Conservation (phyloP, 1,140 invertebrate species). For the Lucilia cuprina region DNA sequence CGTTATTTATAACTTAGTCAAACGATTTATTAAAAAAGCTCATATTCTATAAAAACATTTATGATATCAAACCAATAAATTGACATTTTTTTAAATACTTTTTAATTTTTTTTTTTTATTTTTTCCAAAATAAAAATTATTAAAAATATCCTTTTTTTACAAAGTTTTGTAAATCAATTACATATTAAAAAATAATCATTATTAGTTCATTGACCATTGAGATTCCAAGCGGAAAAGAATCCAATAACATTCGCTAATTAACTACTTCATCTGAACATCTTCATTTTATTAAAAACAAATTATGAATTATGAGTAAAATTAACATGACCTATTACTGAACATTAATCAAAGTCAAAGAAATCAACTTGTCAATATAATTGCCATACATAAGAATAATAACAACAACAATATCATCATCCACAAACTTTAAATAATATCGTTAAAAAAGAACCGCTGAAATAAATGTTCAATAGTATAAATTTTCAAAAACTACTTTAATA, state of each 20-base stretch:
- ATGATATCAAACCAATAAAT: no score
- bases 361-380: slow-evolving; percentile 2
- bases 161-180: no score
- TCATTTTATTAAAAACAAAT: background rate
- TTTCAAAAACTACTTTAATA: background rate
- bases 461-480: background rate
- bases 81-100: no score
- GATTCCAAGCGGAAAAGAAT: background rate
- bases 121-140: no score
- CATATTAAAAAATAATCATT: background rate
- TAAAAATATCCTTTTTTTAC: no score
- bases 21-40: no score
- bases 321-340: background rate
- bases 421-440: background rate
- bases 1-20: no score
- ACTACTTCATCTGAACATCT: background rate
- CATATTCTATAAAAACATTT: no score
- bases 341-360: background rate
- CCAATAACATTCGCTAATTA: background rate
- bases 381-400: background rate
- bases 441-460: background rate
- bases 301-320: background rate
- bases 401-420: background rate
- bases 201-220: background rate
- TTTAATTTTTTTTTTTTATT: no score